These are phyloP conservation scores for Odontamblyopus lacepedii DNA, from an alignment of 2,797 vertebrate genomes.

Conservation along the genomic window DNA sequence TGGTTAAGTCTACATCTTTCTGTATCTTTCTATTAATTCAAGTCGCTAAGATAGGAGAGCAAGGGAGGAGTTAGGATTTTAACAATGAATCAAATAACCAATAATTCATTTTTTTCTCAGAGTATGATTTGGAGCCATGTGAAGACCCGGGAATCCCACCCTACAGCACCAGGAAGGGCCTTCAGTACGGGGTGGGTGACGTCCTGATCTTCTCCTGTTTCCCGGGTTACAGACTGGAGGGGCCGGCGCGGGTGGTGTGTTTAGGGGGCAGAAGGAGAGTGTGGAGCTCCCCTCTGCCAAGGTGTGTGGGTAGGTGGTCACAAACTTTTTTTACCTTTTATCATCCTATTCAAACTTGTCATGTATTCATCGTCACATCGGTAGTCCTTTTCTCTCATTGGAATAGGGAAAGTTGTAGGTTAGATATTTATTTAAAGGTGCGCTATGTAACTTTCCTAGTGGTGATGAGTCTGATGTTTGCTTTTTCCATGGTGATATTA, in stretches of 20 bases:
- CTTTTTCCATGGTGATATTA: background rate
- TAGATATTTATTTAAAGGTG: background rate
- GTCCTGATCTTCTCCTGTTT: constrained; percentile 94
- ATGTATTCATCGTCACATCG: background rate
- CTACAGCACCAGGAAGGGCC: constrained; percentile 93
- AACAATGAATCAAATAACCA: background rate
- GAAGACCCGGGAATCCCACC: constrained; percentile 93
- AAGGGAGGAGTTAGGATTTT: too few species aligned
- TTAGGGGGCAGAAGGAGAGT: constrained; percentile 97
- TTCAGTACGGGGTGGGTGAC: constrained; percentile 93
- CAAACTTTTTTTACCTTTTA: constrained; percentile 90
- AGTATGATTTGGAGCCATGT: constrained; percentile 95
- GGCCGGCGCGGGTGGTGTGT: constrained; percentile 90
- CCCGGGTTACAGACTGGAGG: constrained; percentile 97
- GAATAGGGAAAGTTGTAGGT: background rate
- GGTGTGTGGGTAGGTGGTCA: constrained; percentile 99
- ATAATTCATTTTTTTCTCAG: constrained; percentile 60
- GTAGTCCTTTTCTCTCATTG: background rate
- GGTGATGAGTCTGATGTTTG: too few species aligned
- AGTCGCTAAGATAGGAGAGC: too few species aligned
- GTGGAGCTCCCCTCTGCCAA: constrained; percentile 99
- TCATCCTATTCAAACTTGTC: constrained; percentile 41
- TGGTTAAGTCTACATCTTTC: too few species aligned
- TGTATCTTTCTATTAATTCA: too few species aligned
- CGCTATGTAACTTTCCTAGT: background rate